Percentiles rank a stretch among this genome's conserved stretches.
Conservation (phyloP, 2,113 vertebrate genomes). For the Xerus inauris region DNA sequence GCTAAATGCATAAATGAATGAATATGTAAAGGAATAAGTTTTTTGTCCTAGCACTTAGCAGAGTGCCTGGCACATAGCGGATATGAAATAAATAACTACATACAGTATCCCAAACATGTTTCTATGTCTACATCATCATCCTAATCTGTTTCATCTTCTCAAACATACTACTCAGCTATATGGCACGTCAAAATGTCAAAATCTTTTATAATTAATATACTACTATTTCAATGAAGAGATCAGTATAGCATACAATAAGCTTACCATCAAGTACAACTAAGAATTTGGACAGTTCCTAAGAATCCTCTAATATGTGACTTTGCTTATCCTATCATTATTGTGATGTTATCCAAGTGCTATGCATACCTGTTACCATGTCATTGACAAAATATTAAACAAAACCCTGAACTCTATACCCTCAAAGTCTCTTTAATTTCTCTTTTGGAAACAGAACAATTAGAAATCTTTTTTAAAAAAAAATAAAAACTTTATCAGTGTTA, state of each 20-base stretch:
- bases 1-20: conserved; percentile 45
- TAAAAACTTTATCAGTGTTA: neutral
- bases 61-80: neutral
- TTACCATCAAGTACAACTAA: conserved; percentile 25
- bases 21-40: conserved; percentile 45
- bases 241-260: conserved; percentile 17
- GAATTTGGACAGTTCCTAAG: conserved; percentile 47
- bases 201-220: conserved; percentile 40
- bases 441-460: conserved; percentile 12
- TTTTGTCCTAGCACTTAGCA: neutral
- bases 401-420: neutral
- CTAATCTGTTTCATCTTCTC: conserved; percentile 27
- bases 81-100: conserved; percentile 21
- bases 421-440: conserved; percentile 4
- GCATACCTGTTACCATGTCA: neutral
- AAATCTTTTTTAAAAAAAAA: conserved; percentile 42
- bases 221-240: conserved; percentile 47
- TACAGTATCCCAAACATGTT: neutral
- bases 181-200: conserved; percentile 56
- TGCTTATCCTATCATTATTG: neutral
- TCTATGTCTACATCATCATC: neutral
- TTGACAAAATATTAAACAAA: conserved; percentile 35
- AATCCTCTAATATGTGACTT: neutral
- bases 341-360: neutral
- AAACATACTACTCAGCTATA: neutral